Base-by-base conservation (phyloP, 2,113 vertebrate genomes). In the Tyto alba region DNA sequence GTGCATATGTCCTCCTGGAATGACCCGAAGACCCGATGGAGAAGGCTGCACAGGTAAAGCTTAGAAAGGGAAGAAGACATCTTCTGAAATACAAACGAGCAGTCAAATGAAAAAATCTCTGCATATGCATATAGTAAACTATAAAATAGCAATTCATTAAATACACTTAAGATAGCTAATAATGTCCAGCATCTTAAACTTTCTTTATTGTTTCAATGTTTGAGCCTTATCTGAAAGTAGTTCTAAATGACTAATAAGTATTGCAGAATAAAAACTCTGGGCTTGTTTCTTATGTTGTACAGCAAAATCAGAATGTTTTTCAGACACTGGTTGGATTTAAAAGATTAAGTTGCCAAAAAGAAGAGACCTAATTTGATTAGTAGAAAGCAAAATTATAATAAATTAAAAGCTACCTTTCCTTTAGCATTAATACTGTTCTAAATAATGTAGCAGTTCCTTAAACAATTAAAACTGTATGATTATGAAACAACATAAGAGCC, bases 1-100 rank as follows among this genome's bases (percentile, higher is more conserved):
- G 98, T 99, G 99, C 80, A 95, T 99, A 96, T 99, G 99, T 89
- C 99, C 98, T 4, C 95, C 97, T n/a, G 99, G 98, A 55, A 98
- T 98, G 98, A 93, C 94, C 26, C 96, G 93, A 30, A 97, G 97
- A 90, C 97, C 98, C 12, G 98, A 98, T 13, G 98, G 98, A 67
- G 98, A 99, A 74, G 97, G 98, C 87, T 99, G 98, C n/a, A 97
- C 96, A 48, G 99, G 99, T 99, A 94, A 97, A 97, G 79, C 55
- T 52, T 36, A 19, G 4, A 23, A 38, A n/a, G 8, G 8, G 40
- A 74, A 45, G 52, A 45, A 41, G 19, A 19, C 1, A 29, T 4
- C 16, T 77, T 27, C 5, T 41, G 40, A 16, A 66, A 53, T 7
- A 13, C 19, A 41, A 30, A 29, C 21, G 60, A 53, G 21, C 17